phyloP scores from a whole-genome alignment of 2,888 invertebrate genomes.

The Flexamia atlantica region DNA sequence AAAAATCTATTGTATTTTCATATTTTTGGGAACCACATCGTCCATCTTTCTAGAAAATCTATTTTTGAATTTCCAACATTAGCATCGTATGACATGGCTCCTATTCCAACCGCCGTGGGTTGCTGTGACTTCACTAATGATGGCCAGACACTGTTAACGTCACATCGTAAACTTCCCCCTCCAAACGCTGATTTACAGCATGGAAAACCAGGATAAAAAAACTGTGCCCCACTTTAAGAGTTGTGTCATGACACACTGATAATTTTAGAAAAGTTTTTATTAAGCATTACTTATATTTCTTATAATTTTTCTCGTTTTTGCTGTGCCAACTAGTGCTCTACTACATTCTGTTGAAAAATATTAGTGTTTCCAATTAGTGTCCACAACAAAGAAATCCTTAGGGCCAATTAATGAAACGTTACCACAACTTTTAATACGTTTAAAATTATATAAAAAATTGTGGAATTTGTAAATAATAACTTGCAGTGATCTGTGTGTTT shows the following conservation, averaged over 20 bases:
- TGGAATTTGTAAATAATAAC: too few relatives aligned
- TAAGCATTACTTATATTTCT: too few relatives aligned
- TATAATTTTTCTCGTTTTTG: too few relatives aligned
- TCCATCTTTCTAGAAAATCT: not conserved
- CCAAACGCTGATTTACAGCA: not conserved
- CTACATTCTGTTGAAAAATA: too few relatives aligned
- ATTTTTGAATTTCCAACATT: not conserved
- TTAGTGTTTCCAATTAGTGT: too few relatives aligned
- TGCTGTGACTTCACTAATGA: constrained; percentile 15
- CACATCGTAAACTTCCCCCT: constrained; percentile 3
- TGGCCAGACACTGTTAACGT: constrained; percentile 14
- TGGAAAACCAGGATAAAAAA: not conserved
- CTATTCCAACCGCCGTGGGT: not conserved
- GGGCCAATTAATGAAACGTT: too few relatives aligned
- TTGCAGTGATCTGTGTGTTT: too few relatives aligned
- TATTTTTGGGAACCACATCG: not conserved
- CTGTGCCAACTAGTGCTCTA: too few relatives aligned
- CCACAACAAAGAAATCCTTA: too few relatives aligned
- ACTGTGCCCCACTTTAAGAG: not conserved
- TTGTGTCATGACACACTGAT: not conserved
- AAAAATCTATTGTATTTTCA: too few relatives aligned
- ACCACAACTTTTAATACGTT: too few relatives aligned
- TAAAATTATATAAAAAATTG: too few relatives aligned
- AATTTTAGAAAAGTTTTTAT: not conserved
- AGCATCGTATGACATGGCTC: not conserved